Evolutionary conservation across 2,797 vertebrate genomes (phyloP).

Genomic region (Netta rufina): DNA sequence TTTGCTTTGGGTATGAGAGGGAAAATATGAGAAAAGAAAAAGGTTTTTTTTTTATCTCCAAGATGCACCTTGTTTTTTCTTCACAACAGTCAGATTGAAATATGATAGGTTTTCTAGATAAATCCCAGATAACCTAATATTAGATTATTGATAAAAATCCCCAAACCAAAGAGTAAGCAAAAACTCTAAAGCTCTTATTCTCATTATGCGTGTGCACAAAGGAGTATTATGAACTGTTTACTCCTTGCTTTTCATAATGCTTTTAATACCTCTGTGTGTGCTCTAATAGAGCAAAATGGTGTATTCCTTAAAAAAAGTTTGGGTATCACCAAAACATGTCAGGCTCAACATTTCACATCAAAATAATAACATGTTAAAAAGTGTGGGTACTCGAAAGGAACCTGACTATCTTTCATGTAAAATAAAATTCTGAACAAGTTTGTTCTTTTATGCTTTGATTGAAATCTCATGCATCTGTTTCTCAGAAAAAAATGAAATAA

Average conservation of each 20-base stretch:
- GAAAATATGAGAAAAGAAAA: neutral
- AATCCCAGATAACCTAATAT: neutral
- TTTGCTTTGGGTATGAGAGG: neutral
- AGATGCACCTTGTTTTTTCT: neutral
- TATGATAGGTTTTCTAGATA: neutral
- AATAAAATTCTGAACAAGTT: neutral
- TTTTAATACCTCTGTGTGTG: neutral
- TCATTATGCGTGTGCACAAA: accelerated
- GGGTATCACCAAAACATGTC: neutral
- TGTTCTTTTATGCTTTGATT: neutral
- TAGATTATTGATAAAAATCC: neutral
- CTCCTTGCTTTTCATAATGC: neutral
- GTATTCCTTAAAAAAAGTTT: neutral
- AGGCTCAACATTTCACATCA: neutral
- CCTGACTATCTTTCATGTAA: neutral
- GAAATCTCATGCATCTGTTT: neutral
- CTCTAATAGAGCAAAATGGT: neutral
- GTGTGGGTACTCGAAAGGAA: neutral
- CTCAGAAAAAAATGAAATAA: neutral
- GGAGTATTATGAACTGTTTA: neutral
- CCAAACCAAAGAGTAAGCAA: neutral
- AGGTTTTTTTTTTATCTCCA: neutral
- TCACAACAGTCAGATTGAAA: neutral
- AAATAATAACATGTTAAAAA: neutral
- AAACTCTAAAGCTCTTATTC: neutral